These are phyloP conservation scores for Pagrus major DNA, from an alignment of 2,113 vertebrate genomes.

Conservation along the genomic window DNA sequence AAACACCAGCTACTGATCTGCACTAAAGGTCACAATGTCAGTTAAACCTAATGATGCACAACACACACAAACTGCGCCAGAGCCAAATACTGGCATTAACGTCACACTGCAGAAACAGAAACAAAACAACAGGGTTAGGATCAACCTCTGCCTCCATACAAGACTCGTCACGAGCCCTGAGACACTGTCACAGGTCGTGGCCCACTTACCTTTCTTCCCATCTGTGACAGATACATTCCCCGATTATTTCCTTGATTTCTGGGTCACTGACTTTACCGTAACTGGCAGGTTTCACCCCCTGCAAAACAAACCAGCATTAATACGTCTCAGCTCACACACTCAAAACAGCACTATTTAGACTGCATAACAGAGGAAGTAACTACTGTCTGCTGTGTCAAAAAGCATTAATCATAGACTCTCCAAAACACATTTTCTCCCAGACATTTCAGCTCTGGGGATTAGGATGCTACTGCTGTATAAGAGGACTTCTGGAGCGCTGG, in stretches of 20 bases:
- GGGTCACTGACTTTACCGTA: conserved; percentile 95
- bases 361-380: background rate
- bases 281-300: conserved; percentile 99
- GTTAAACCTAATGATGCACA: conserved; percentile 25
- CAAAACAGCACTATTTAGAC: conserved; percentile 9
- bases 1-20: conserved; percentile 39
- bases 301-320: conserved; percentile 7
- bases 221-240: conserved; percentile 97
- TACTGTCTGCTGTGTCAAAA: conserved; percentile 10
- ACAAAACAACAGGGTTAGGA: conserved; percentile 29
- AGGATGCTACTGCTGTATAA: background rate
- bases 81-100: conserved; percentile 41
- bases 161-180: background rate
- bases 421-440: background rate
- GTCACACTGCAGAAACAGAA: conserved; percentile 47
- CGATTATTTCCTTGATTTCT: conserved; percentile 99
- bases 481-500: background rate
- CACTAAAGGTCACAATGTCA: conserved; percentile 23
- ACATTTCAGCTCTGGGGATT: background rate
- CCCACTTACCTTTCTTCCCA: conserved; percentile 95
- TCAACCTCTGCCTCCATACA: conserved; percentile 11
- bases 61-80: conserved; percentile 41
- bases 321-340: conserved; percentile 27
- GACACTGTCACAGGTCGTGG: background rate
- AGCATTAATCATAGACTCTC: conserved; percentile 10